These are phyloP conservation scores for Pachypeltis micranthus DNA, from an alignment of 1,140 invertebrate species.

Conservation along the genomic window DNA sequence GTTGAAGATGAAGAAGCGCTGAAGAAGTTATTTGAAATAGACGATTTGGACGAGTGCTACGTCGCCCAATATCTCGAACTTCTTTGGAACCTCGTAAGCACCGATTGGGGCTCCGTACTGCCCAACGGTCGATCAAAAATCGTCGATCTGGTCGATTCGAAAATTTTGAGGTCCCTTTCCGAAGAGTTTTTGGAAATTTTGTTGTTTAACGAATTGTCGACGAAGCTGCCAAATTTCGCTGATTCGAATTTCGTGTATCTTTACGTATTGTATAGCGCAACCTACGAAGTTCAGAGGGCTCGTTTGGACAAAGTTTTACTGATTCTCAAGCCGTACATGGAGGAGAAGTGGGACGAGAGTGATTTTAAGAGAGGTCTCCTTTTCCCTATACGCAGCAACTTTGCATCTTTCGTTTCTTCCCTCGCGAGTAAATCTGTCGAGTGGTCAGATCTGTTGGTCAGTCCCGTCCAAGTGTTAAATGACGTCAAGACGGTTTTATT, in stretches of 20 bases:
- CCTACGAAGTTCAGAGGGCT: background rate
- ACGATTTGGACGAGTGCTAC: conserved; percentile 8
- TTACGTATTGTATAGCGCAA: background rate
- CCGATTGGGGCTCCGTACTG: background rate
- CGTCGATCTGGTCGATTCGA: background rate
- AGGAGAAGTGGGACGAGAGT: background rate
- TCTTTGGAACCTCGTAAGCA: conserved; percentile 13
- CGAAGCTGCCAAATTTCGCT: background rate
- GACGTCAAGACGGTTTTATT: background rate
- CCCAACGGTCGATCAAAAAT: background rate
- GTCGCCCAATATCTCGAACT: conserved; percentile 10
- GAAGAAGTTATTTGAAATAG: background rate
- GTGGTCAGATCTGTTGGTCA: background rate
- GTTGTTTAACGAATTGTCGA: background rate
- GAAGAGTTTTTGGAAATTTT: conserved; percentile 8
- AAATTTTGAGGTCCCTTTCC: background rate
- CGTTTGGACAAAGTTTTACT: background rate
- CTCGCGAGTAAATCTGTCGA: too few relatives aligned
- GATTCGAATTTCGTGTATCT: background rate
- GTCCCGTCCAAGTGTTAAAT: background rate
- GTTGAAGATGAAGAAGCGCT: background rate
- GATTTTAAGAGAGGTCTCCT: too few relatives aligned
- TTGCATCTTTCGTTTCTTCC: background rate
- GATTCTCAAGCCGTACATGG: background rate
- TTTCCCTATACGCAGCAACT: background rate